These are phyloP conservation scores for Xenopus borealis DNA, from an alignment of 2,113 vertebrate species.

Conservation along the genomic window DNA sequence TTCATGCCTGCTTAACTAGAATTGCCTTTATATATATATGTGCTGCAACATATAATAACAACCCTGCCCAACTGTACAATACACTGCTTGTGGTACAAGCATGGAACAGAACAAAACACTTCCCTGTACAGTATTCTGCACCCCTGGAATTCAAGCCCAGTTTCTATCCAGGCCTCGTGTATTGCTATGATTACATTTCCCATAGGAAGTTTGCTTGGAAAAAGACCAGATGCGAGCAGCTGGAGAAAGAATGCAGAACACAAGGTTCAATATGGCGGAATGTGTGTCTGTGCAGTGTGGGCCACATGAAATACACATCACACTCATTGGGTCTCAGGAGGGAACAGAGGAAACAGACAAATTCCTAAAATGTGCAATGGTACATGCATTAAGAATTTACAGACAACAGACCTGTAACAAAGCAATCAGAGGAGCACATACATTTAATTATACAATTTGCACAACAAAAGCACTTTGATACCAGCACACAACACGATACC, in stretches of 20 bases:
- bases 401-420: too few relatives aligned
- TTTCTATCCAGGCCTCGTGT: not conserved
- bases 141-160: not conserved
- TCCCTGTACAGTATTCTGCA: not conserved
- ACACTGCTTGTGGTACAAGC: too few relatives aligned
- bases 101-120: too few relatives aligned
- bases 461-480: too few relatives aligned
- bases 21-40: too few relatives aligned
- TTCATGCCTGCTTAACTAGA: too few relatives aligned
- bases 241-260: conserved; percentile 5
- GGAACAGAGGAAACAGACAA: not conserved
- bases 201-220: conserved; percentile 15
- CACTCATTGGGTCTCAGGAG: not conserved
- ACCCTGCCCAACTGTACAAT: too few relatives aligned
- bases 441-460: too few relatives aligned
- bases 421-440: too few relatives aligned
- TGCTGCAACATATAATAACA: too few relatives aligned
- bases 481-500: too few relatives aligned
- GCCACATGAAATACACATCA: not conserved
- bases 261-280: not conserved
- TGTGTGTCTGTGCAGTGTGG: not conserved
- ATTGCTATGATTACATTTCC: conserved; percentile 12
- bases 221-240: conserved; percentile 16
- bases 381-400: too few relatives aligned
- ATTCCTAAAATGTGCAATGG: not conserved